Evolutionary conservation across 2,888 invertebrate genomes (phyloP).

Genomic region (Hypercompe scribonia): DNA sequence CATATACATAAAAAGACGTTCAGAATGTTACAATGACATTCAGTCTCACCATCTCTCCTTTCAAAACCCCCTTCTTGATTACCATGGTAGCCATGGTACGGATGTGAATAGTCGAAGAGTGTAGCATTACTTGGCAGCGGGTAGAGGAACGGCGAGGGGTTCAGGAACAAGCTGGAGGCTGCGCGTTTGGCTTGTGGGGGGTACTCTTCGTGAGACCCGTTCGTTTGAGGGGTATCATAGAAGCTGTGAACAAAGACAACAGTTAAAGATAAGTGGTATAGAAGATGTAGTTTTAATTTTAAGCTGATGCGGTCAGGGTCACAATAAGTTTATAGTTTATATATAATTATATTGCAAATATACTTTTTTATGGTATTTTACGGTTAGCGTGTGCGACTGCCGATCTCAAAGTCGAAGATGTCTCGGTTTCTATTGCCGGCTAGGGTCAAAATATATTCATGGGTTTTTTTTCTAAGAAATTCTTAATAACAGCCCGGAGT

Average conservation of each 20-base stretch:
- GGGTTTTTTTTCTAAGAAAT: too few species aligned
- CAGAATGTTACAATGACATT: background rate
- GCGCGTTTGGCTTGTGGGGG: conserved; percentile 78
- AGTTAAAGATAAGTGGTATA: background rate
- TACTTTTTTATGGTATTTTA: too few species aligned
- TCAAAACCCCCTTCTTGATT: conserved; percentile 68
- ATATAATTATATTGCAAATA: too few species aligned
- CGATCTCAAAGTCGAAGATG: too few species aligned
- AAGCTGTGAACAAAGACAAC: conserved; percentile 67
- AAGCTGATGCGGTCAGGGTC: too few species aligned
- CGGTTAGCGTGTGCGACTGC: too few species aligned
- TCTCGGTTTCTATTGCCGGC: too few species aligned
- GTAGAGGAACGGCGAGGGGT: conserved; percentile 79
- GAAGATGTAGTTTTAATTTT: too few species aligned
- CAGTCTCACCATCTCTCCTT: conserved; percentile 71
- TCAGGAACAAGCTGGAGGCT: conserved; percentile 70
- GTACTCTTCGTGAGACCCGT: conserved; percentile 80
- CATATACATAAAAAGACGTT: background rate
- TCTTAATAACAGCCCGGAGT: too few species aligned
- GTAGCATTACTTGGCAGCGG: conserved; percentile 82
- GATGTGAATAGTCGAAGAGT: conserved; percentile 85
- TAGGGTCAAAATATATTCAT: too few species aligned
- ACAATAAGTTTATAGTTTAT: too few species aligned
- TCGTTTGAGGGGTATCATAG: conserved; percentile 82
- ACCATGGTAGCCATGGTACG: conserved; percentile 74